Percentiles rank a stretch among this genome's conserved stretches.
phyloP scores from a whole-genome alignment of 2,113 vertebrate genomes.

The Tympanuchus pallidicinctus region DNA sequence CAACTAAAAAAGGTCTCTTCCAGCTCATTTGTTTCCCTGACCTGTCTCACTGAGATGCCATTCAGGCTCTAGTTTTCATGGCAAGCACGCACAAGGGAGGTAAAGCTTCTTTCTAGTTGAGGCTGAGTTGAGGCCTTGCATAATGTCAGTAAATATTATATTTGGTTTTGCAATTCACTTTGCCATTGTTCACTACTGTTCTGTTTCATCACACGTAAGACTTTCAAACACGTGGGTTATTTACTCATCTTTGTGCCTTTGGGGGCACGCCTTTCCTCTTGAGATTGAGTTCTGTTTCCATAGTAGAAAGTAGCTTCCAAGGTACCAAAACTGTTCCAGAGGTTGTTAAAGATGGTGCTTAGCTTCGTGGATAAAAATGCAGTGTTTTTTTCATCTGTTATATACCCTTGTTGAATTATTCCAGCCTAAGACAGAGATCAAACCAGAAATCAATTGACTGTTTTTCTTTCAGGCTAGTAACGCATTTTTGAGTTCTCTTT shows the following conservation, averaged over 20 bases:
- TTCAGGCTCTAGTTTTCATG: not conserved
- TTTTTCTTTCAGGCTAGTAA: constrained; percentile 23
- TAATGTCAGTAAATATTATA: not conserved
- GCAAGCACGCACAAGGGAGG: not conserved
- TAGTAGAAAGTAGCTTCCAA: not conserved
- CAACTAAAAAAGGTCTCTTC: not conserved
- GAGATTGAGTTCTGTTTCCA: not conserved
- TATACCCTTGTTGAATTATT: not conserved
- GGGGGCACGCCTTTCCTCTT: not conserved
- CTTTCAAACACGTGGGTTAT: not conserved
- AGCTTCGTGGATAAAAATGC: not conserved
- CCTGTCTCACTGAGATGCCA: accelerated
- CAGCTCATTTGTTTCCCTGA: not conserved
- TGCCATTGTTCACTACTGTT: not conserved
- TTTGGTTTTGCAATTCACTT: not conserved
- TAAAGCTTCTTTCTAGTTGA: accelerated
- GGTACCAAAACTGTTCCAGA: not conserved
- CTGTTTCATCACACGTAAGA: accelerated
- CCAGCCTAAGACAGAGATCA: not conserved
- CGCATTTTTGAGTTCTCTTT: not conserved
- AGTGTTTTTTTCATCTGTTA: constrained; percentile 5
- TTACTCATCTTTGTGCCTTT: accelerated
- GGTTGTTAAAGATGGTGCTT: not conserved
- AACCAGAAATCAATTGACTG: not conserved
- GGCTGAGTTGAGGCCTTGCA: not conserved